phyloP scores from a whole-genome alignment of 1,140 invertebrate species.

The Tetranychus cinnabarinus region DNA sequence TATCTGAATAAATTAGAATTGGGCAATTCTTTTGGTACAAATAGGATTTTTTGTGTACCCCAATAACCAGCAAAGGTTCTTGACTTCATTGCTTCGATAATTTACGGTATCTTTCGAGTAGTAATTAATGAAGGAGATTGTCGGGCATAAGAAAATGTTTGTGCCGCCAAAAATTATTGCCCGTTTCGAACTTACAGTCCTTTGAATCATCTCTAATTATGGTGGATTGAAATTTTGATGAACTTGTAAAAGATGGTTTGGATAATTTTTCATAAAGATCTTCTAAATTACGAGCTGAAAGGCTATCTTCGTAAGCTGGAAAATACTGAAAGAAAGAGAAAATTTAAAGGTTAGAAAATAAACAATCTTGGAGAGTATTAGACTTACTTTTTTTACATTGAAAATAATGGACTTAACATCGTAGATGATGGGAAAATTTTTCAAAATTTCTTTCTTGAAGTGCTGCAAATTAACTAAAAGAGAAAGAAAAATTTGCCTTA shows the following conservation, averaged over 20 bases:
- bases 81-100: no score
- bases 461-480: neutral
- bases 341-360: neutral
- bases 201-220: neutral
- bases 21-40: no score
- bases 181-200: constrained; percentile 3
- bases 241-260: neutral
- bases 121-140: no score
- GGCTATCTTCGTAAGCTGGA: neutral
- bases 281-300: neutral
- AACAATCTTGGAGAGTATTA: neutral
- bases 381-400: neutral
- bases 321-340: neutral
- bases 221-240: neutral
- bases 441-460: neutral
- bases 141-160: no score
- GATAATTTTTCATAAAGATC: neutral
- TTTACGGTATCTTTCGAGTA: no score
- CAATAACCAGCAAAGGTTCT: no score
- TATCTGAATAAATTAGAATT: no score
- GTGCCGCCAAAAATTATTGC: neutral
- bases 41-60: no score
- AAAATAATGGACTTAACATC: neutral
- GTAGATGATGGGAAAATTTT: neutral
- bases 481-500: no score